Percentiles rank a stretch among this genome's conserved stretches.
Evolutionary conservation across 1,140 invertebrate species (phyloP).

Genomic region (Diachasma alloeum): DNA sequence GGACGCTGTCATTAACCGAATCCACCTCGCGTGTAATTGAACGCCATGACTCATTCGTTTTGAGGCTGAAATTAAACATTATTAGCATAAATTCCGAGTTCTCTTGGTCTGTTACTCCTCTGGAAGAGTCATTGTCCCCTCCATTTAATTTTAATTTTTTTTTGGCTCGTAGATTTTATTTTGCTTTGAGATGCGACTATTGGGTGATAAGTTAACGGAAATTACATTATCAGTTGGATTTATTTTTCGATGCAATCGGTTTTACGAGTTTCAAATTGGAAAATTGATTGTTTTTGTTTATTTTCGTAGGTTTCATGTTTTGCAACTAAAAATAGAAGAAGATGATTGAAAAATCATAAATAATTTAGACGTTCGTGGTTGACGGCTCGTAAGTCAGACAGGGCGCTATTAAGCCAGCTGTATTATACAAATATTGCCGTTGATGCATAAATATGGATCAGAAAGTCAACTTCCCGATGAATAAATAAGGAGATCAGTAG

Average conservation of each 20-base stretch:
- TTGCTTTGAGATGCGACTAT: no score
- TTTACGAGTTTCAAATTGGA: background rate
- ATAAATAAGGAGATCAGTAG: background rate
- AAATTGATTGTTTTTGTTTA: background rate
- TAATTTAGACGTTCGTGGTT: no score
- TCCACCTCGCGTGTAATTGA: conserved; percentile 5
- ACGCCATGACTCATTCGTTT: conserved; percentile 3
- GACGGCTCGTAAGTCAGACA: no score
- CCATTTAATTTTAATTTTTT: background rate
- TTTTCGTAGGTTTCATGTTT: background rate
- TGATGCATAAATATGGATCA: background rate
- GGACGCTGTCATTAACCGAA: background rate
- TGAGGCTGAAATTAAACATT: background rate
- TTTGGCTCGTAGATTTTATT: no score
- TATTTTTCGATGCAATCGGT: no score
- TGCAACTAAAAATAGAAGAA: background rate
- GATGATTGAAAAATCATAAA: no score
- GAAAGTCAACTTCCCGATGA: background rate
- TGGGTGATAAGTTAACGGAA: no score
- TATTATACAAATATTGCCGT: no score
- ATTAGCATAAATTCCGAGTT: conserved; percentile 1
- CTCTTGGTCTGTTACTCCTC: background rate
- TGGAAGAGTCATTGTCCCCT: background rate
- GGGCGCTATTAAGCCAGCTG: no score
- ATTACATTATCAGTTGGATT: no score